Percentiles rank a stretch among this genome's conserved stretches.
phyloP scores from a whole-genome alignment of 2,888 invertebrate genomes.

The Acrobasis repandana region DNA sequence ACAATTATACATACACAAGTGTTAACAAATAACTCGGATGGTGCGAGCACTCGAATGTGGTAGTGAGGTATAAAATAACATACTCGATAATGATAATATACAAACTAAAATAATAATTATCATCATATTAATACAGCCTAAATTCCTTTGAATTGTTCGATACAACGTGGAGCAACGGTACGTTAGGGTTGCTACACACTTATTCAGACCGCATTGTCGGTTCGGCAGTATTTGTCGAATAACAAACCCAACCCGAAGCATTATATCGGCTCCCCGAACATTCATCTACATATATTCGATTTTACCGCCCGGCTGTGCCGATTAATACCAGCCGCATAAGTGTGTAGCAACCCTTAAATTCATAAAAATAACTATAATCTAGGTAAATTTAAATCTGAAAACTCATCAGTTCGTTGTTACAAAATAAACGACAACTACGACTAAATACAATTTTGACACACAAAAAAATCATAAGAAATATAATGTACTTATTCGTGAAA shows the following conservation, averaged over 20 bases:
- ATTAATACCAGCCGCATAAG: too few relatives aligned
- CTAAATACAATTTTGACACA: conserved; percentile 28
- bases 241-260: too few relatives aligned
- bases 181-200: too few relatives aligned
- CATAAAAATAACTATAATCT: neutral
- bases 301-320: too few relatives aligned
- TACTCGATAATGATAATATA: conserved; percentile 27
- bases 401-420: conserved; percentile 29
- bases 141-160: conserved; percentile 18
- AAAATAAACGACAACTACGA: conserved; percentile 26
- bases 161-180: conserved; percentile 1
- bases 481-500: conserved; percentile 43
- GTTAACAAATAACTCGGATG: conserved; percentile 58
- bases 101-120: conserved; percentile 28
- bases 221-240: too few relatives aligned
- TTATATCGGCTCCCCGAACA: too few relatives aligned
- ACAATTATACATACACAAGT: conserved; percentile 71
- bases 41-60: conserved; percentile 38
- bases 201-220: too few relatives aligned
- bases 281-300: too few relatives aligned
- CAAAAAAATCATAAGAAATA: conserved; percentile 3
- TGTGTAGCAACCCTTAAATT: too few relatives aligned
- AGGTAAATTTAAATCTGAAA: neutral
- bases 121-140: conserved; percentile 18
- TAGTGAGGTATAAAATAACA: conserved; percentile 30